Evolutionary conservation across 2,888 invertebrate species (phyloP).

Genomic region (Chydorus sphaericus): DNA sequence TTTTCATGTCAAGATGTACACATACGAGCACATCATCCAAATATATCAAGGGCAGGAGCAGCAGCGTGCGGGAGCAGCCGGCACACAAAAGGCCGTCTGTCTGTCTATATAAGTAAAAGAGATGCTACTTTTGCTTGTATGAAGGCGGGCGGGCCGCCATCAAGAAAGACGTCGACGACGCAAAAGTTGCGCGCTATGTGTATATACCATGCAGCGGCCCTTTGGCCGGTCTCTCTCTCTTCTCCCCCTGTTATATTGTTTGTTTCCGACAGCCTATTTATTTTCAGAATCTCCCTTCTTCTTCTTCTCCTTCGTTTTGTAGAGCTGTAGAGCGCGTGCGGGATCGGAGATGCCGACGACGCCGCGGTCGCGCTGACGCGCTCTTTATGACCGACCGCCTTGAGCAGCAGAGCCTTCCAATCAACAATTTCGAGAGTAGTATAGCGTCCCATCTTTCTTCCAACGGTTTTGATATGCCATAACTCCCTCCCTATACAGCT

Average conservation of each 20-base stretch:
- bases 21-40: not conserved
- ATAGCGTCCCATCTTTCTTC: too few relatives aligned
- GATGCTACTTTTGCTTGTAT: not conserved
- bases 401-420: not conserved
- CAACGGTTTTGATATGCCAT: too few relatives aligned
- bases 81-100: not conserved
- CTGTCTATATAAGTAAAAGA: too few relatives aligned
- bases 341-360: too few relatives aligned
- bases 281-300: slow-evolving; percentile 2
- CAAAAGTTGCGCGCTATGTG: not conserved
- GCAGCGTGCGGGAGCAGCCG: not conserved
- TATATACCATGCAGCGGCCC: not conserved
- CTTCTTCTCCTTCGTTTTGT: not conserved
- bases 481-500: too few relatives aligned
- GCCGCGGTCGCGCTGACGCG: too few relatives aligned
- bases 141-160: not conserved
- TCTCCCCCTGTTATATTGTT: not conserved
- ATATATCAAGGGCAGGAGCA: not conserved
- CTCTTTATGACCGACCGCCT: too few relatives aligned
- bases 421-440: slow-evolving; percentile 8
- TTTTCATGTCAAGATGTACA: not conserved
- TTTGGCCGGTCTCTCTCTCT: not conserved
- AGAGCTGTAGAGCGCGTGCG: too few relatives aligned
- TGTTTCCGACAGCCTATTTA: slow-evolving; percentile 5
- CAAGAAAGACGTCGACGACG: not conserved